phyloP scores from a whole-genome alignment of 2,113 vertebrate genomes.

The Helogale parvula region DNA sequence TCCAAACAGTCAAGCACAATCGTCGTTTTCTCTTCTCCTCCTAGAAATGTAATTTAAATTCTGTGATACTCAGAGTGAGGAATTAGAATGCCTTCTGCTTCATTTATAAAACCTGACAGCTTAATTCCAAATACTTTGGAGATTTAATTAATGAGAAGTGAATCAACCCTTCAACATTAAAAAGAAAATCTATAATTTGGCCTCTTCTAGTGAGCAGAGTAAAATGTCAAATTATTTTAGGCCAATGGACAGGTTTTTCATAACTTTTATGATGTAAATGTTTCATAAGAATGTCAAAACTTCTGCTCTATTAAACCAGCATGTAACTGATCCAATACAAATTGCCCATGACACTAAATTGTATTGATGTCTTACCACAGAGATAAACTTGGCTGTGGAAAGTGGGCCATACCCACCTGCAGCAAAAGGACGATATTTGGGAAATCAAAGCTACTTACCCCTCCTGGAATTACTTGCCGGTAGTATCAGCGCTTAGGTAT shows the following conservation, averaged over 20 bases:
- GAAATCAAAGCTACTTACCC: slow-evolving; percentile 36
- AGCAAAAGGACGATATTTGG: slow-evolving; percentile 40
- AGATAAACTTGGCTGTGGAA: slow-evolving; percentile 55
- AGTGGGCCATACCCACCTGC: not conserved
- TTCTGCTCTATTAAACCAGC: slow-evolving; percentile 58
- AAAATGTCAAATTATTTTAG: slow-evolving; percentile 77
- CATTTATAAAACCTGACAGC: slow-evolving; percentile 79
- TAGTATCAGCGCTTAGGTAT: not conserved
- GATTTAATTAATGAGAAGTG: slow-evolving; percentile 79
- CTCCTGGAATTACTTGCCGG: not conserved
- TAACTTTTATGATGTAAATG: slow-evolving; percentile 66
- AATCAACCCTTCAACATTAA: slow-evolving; percentile 70
- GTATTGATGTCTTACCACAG: slow-evolving; percentile 59
- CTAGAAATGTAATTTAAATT: slow-evolving; percentile 71
- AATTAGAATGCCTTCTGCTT: slow-evolving; percentile 72
- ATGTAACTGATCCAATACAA: slow-evolving; percentile 55
- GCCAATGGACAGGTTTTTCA: slow-evolving; percentile 54
- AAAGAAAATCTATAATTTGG: slow-evolving; percentile 75
- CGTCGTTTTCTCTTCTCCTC: not conserved
- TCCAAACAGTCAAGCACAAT: not conserved
- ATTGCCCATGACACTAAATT: slow-evolving; percentile 45
- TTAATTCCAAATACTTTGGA: slow-evolving; percentile 75
- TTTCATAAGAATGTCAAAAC: slow-evolving; percentile 76
- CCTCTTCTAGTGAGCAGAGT: slow-evolving; percentile 56
- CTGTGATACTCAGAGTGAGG: slow-evolving; percentile 54